Conservation (phyloP, 2,797 vertebrate species). For the Tympanoctomys barrerae region DNA sequence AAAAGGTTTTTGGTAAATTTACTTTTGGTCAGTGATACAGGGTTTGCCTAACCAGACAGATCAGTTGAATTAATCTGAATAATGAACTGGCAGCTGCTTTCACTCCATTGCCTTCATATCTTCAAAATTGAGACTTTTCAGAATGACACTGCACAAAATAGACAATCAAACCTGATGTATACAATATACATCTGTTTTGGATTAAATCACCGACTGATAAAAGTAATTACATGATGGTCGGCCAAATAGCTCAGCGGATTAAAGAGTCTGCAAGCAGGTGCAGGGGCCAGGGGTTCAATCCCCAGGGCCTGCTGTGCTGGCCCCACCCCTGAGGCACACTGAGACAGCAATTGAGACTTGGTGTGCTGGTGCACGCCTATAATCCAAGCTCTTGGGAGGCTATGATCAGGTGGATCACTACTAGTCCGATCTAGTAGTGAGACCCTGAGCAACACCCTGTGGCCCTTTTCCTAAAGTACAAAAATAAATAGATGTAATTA, state of each 20-base stretch:
- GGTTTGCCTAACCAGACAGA: constrained; percentile 8
- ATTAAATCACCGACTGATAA: background rate
- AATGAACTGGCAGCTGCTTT: constrained; percentile 21
- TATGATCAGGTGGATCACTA: too few relatives aligned
- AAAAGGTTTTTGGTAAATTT: constrained; percentile 58
- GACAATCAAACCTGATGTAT: background rate
- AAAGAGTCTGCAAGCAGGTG: too few relatives aligned
- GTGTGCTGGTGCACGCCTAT: too few relatives aligned
- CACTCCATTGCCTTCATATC: background rate
- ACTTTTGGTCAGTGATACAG: background rate
- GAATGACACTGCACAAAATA: constrained; percentile 41
- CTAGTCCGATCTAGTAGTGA: too few relatives aligned
- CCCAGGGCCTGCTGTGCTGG: too few relatives aligned
- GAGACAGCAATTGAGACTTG: too few relatives aligned
- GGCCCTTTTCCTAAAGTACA: too few relatives aligned
- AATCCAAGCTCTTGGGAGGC: too few relatives aligned
- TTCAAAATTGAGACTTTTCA: constrained; percentile 52
- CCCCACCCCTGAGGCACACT: too few relatives aligned
- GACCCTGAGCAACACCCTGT: too few relatives aligned
- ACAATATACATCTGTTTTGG: constrained; percentile 51
- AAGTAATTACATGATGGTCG: constrained; percentile 18
- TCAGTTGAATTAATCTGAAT: constrained; percentile 39
- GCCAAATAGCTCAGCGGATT: too few relatives aligned
- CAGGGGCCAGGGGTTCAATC: too few relatives aligned
- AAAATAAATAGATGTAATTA: constrained; percentile 8